A percentile compares a stretch with the other conserved stretches of the same genome.
Evolutionary conservation across 2,888 invertebrate species (phyloP).

Genomic region (Chrysodeixis includens): DNA sequence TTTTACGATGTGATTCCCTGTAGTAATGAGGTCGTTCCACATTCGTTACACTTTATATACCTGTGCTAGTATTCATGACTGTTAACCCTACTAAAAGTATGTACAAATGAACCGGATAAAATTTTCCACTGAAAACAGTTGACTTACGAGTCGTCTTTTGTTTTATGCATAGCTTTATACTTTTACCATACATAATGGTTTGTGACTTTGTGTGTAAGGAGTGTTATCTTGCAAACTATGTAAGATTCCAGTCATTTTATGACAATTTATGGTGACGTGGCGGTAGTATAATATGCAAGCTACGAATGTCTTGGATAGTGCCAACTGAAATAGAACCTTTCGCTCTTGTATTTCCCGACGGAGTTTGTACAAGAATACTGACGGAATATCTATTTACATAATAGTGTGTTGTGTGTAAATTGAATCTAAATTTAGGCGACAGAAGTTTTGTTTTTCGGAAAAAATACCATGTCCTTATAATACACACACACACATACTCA

Average conservation of each 20-base stretch:
- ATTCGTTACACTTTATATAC: conserved; percentile 14
- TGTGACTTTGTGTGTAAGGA: conserved; percentile 7
- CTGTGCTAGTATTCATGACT: neutral
- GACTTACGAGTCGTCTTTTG: conserved; percentile 32
- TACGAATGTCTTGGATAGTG: neutral
- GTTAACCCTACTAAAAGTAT: conserved; percentile 11
- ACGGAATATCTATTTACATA: neutral
- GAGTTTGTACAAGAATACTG: neutral
- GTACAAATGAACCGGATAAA: conserved; percentile 52
- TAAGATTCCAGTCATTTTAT: neutral
- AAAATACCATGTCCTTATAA: too few relatives aligned
- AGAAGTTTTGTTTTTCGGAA: too few relatives aligned
- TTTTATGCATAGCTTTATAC: neutral
- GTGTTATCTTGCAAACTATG: conserved; percentile 29
- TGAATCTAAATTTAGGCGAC: too few relatives aligned
- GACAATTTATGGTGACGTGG: neutral
- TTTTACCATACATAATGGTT: too few relatives aligned
- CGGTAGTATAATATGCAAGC: neutral
- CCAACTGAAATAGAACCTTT: neutral
- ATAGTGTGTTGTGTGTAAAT: too few relatives aligned
- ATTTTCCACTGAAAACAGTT: conserved; percentile 52
- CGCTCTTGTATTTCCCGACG: neutral
- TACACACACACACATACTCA: too few relatives aligned
- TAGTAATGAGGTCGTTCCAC: conserved; percentile 34
- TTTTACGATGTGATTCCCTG: conserved; percentile 56